These are phyloP conservation scores for Pyrochroa serraticornis DNA, from an alignment of 2,888 invertebrate species.

Conservation along the genomic window DNA sequence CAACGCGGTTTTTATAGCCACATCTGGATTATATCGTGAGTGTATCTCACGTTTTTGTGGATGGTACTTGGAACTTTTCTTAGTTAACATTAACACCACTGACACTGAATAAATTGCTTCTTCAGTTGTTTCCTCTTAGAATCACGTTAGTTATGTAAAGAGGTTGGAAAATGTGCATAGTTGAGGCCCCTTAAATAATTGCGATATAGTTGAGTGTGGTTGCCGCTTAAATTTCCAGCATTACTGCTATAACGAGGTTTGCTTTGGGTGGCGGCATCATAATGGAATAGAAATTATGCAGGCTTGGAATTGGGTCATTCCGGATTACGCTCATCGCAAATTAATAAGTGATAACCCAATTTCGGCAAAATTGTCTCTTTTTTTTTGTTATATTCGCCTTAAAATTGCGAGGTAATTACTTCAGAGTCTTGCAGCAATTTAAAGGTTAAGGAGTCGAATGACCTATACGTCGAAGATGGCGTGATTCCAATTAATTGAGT, in stretches of 20 bases:
- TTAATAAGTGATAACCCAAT: conserved; percentile 13
- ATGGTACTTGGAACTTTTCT: too few species aligned
- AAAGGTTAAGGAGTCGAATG: conserved; percentile 1
- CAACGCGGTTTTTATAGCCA: neutral
- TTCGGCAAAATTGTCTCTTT: neutral
- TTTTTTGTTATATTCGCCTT: neutral
- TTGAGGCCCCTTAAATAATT: too few species aligned
- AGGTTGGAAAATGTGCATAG: too few species aligned
- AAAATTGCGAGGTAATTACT: neutral
- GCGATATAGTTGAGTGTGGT: too few species aligned
- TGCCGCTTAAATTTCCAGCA: too few species aligned
- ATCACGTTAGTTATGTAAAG: too few species aligned
- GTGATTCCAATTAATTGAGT: too few species aligned
- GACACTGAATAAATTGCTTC: too few species aligned
- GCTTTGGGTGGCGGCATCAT: neutral
- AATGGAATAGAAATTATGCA: conserved; percentile 14
- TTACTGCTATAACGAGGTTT: neutral
- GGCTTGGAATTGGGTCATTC: conserved; percentile 4
- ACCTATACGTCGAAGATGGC: neutral
- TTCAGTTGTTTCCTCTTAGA: too few species aligned
- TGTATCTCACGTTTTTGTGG: conserved; percentile 5
- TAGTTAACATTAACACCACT: too few species aligned
- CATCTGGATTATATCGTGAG: conserved; percentile 4
- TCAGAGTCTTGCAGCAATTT: neutral
- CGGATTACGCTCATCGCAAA: conserved; percentile 10